Conservation (phyloP, 2,888 invertebrate genomes). For the Pyrochroa serraticornis region DNA sequence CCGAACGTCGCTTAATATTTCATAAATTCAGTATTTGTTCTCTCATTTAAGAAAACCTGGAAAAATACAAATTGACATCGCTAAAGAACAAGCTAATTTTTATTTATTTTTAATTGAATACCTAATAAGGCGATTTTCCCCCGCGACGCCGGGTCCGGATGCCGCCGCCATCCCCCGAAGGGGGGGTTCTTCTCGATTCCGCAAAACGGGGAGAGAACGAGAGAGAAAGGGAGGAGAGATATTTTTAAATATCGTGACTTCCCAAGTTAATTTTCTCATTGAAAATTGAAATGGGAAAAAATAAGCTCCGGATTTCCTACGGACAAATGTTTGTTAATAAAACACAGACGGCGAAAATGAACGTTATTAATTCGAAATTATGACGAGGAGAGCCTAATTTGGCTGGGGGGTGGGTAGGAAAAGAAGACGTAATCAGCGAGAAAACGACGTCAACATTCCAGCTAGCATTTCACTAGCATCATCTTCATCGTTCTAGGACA, state of each 20-base stretch:
- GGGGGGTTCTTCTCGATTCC: background rate
- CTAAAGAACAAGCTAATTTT: slow-evolving; percentile 43
- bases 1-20: slow-evolving; percentile 51
- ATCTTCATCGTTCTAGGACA: too few species aligned
- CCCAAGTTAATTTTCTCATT: slow-evolving; percentile 33
- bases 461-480: too few species aligned
- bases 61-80: slow-evolving; percentile 46
- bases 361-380: slow-evolving; percentile 32
- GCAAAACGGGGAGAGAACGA: background rate
- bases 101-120: slow-evolving; percentile 41
- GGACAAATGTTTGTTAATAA: slow-evolving; percentile 33
- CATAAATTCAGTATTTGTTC: slow-evolving; percentile 52
- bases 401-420: background rate
- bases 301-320: slow-evolving; percentile 28
- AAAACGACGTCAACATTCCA: too few species aligned
- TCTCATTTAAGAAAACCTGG: slow-evolving; percentile 39
- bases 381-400: slow-evolving; percentile 27
- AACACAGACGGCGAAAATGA: slow-evolving; percentile 31
- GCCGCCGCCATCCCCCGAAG: slow-evolving; percentile 3
- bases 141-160: slow-evolving; percentile 1
- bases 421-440: too few species aligned
- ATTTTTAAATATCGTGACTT: slow-evolving; percentile 33
- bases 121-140: slow-evolving; percentile 38
- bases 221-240: slow-evolving; percentile 10
- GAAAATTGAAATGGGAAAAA: slow-evolving; percentile 36